Base-by-base conservation (phyloP, 2,113 vertebrate genomes). In the Ondatra zibethicus region DNA sequence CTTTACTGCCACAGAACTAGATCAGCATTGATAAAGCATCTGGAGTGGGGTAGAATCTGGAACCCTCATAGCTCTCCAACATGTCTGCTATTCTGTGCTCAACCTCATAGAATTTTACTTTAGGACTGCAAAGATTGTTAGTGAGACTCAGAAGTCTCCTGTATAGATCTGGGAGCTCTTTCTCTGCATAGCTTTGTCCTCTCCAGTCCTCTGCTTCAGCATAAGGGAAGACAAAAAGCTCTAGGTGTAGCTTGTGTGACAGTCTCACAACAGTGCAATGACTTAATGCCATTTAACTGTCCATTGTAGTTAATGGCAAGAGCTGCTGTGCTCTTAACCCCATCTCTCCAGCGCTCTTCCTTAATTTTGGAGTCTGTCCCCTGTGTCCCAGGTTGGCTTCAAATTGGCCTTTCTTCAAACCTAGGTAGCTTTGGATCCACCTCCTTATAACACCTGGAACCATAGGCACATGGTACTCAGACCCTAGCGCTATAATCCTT, bases 401-500 rank as follows among this genome's bases (percentile, higher is more conserved):
- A 39, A 61, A 39, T 23, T 80, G 50, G 11, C 52, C 80, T 82
- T 36, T 80, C 36, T 39, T 58, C 36, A 82, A n/a, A 27, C 21
- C 21, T 39, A 39, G 36, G 11, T 82, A 27, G 55, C 19, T 58
- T 58, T 58, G 55, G 55, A 58, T 58, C 55, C 55, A 7, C 55
- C 55, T 21, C 19, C 55, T 58, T 58, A 17, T 31, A 85, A 42
- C 14, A 29, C 39, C 13, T 65, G 27, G 58, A 85, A 42, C 39
- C 36, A 61, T 6, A 65, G 39, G 39, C 58, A 17, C 25, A 0
- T 3, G 7, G 58, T 2, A 0, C n/a, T 65, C 9, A 0, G 58
- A 11, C 23, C 29, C 82, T 45, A 65, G 61, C 1, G 27, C 39
- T n/a, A 0, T 19, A 2, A 52, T 13, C 13, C 7, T 7, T 39